Evolutionary conservation across 2,888 invertebrate genomes (phyloP).

Genomic region (Gonocerus acuteangulatus): DNA sequence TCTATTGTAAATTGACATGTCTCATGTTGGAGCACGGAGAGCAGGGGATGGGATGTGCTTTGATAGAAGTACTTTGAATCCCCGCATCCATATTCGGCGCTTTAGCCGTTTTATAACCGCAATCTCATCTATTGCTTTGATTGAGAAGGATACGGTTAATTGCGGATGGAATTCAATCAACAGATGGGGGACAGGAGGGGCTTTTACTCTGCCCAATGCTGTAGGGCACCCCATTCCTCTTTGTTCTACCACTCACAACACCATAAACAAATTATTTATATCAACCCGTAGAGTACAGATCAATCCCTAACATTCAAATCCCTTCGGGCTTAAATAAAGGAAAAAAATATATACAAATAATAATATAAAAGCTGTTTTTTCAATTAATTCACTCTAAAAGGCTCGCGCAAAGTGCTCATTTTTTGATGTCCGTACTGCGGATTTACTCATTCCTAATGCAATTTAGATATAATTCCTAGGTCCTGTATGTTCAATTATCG

Average conservation of each 20-base stretch:
- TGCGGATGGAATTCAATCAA: constrained; percentile 30
- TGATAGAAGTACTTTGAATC: constrained; percentile 22
- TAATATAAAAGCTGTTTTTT: too few relatives aligned
- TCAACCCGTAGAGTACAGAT: neutral
- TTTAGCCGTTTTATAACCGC: constrained; percentile 26
- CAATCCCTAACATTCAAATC: neutral
- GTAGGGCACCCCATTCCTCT: neutral
- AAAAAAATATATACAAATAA: neutral
- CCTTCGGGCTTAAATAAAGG: neutral
- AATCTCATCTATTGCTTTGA: constrained; percentile 30
- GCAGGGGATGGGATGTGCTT: neutral
- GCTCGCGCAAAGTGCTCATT: too few relatives aligned
- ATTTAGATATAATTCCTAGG: too few relatives aligned
- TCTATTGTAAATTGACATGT: neutral
- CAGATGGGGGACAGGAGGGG: constrained; percentile 16
- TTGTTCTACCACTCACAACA: neutral
- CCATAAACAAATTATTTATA: neutral
- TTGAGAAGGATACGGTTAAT: constrained; percentile 32
- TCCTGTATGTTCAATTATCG: too few relatives aligned
- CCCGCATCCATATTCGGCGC: constrained; percentile 14
- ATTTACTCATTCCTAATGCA: too few relatives aligned
- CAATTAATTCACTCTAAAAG: too few relatives aligned
- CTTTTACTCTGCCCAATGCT: neutral
- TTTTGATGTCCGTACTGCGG: too few relatives aligned
- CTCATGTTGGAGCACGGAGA: neutral